Evolutionary conservation across 2,113 vertebrate genomes (phyloP), one percentile per base, ranked within the genome.

Genomic region (Ammodytes dubius): DNA sequence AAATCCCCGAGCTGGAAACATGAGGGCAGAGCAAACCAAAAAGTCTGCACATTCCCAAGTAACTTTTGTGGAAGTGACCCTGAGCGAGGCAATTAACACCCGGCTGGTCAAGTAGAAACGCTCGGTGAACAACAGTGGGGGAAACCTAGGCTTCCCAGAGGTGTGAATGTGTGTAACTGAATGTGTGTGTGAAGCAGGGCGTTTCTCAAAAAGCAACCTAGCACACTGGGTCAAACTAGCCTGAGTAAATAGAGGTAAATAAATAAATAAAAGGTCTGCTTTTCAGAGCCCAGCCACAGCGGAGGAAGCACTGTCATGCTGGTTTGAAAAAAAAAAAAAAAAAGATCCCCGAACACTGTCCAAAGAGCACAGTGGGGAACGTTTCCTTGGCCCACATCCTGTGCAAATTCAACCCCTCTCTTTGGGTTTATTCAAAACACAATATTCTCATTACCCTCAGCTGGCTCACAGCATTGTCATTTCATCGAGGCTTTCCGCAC

Each of bases 1-100:
- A 86, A 82, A 65, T 74, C 84, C 71, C 81, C 8, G 19, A 45
- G 47, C 65, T 59, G 77, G 75, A 66, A 81, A 67, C 63, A 76
- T 14, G 65, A 77, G 46, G 52, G 76, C 71, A 79, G 52, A 52
- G 71, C n/a, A 68, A 78, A 79, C 70, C 40, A 45, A 74, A 56
- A 83, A 73, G 27, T 60, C 65, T 69, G 77, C 68, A 70, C 85
- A 82, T 91, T 92, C 81, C 86, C 84, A 54, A 77, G 79, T 58
- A 86, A 83, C 77, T 84, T 87, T 79, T 70, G 82, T 59, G 83
- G 89, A 92, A 89, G 86, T 89, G 88, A 87, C 87, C 87, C 90
- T 53, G 81, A 85, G 81, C 73, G 47, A 84, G 69, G 86, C 80
- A 89, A 91, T 93, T 92, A 93, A 93, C 93, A 90, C 90, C 81